phyloP scores from a whole-genome alignment of 1,140 invertebrate genomes.

The Heliconius nattereri region DNA sequence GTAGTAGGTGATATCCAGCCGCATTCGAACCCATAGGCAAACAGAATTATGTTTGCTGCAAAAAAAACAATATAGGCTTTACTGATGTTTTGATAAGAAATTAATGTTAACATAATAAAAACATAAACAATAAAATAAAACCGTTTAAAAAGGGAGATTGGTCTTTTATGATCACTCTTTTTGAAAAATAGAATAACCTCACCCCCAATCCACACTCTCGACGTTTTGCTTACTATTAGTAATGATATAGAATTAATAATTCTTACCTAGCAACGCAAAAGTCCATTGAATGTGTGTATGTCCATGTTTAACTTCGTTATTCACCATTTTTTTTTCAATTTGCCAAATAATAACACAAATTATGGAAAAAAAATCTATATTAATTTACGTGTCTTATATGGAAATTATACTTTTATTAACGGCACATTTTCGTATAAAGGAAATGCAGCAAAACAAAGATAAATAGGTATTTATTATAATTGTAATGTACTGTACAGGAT shows the following conservation, averaged over 20 bases:
- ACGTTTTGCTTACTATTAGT: no score
- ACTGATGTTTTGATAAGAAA: no score
- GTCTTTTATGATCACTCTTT: no score
- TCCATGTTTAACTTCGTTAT: constrained; percentile 23
- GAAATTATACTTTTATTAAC: no score
- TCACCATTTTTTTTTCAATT: constrained; percentile 2
- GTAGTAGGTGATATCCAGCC: constrained; percentile 42
- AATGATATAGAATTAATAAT: neutral
- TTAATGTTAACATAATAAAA: no score
- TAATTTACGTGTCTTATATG: no score
- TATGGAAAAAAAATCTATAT: no score
- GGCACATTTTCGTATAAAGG: neutral
- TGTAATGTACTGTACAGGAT: constrained; percentile 12
- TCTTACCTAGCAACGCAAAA: constrained; percentile 35
- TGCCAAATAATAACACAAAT: neutral
- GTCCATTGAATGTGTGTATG: constrained; percentile 39
- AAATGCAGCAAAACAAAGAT: neutral
- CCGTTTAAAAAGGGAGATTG: no score
- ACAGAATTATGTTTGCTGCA: constrained; percentile 23
- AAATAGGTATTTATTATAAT: constrained; percentile 4
- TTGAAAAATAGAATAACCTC: no score
- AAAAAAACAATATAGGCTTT: no score
- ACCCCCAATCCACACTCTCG: no score
- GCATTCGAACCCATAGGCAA: constrained; percentile 33
- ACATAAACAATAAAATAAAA: no score